Base-by-base conservation (phyloP, 2,797 vertebrate genomes). In the Myripristis murdjan region DNA sequence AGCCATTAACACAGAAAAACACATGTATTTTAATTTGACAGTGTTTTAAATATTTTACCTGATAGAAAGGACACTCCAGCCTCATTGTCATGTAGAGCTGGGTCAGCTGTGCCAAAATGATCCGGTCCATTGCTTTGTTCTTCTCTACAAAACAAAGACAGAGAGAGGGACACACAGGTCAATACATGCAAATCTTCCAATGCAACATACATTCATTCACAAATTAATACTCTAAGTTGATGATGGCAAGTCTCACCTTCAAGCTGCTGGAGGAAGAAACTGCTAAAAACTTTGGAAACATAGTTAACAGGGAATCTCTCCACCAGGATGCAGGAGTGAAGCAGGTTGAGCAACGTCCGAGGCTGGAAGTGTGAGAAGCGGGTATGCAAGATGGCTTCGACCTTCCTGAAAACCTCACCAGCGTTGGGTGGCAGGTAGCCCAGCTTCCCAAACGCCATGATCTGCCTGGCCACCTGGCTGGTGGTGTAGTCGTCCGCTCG, bases 231-330 rank as follows among this genome's bases (percentile, higher is more conserved):
- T 2, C n/a, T 15, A 48, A 37, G 16, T 11, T n/a, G 44, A 24
- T 31, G 1, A 16, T 15, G 1, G 14, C 46, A 44, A 9, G 23
- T 47, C 83, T 94, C 91, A 99, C 98, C 96, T 94, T 97, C 95
- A 24, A 99, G 87, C 43, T 93, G 91, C 33, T 97, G 96, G 37
- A 98, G 93, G 89, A 99, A 99, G 87, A 93, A 95, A 1, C 93
- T 94, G 77, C 91, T 96, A 90, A 98, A 98, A 61, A 99, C 88
- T 89, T 96, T 98, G 53, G 95, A 93, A 63, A 97, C 88, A 55
- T 96, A 98, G 74, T 99, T 99, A n/a, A 97, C 89, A 0, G 97
- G 98, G 33, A 96, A 97, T 47, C 94, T 89, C 81, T 95, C 93
- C 58, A 97, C 86, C 51, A 99, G 93, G 1, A 79, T 95, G 84